Base-by-base conservation (phyloP, 2,888 invertebrate species). In the Prosopocoilus inquinatus region DNA sequence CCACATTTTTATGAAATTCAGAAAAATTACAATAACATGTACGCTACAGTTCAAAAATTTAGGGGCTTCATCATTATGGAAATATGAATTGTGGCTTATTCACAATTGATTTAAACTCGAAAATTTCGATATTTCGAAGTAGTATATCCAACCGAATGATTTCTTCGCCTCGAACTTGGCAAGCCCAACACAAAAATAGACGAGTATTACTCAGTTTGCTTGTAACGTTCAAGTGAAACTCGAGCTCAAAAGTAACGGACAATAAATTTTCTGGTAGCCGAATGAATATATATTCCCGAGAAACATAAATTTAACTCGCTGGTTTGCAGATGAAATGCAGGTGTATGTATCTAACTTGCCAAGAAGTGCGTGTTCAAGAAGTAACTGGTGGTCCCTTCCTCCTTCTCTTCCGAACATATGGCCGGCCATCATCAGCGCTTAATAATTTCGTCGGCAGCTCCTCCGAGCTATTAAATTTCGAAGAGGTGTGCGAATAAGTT, bases 251-350 rank as follows among this genome's bases (percentile, higher is more conserved):
- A 36, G 57, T 57, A 57, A 57, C 57, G 57, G 45, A 49, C 50
- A 57, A 57, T 57, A 57, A 57, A 57, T 57, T 57, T 57, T 53
- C 32, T 49, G 39, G 47, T 47, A 51, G 52, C 51, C 53, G 57
- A 57, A 57, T 57, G 57, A 57, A 53, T 57, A 57, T 57, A 57
- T 57, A 57, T 57, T 57, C 48, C 57, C 46, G 57, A 46, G 53
- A 53, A 48, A 57, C 57, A 57, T 57, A 57, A 57, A 57, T 57
- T 57, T 53, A 57, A 50, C 53, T 48, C 47, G 47, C 53, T 43
- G 48, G 34, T 53, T 53, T 47, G 39, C 43, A 44, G 53, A 47
- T 43, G 53, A 53, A 48, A 53, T 48, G 43, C 53, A 53, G 53
- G 53, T 53, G 53, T 53, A 53, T 53, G 53, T 53, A 53, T 46